phyloP scores from a whole-genome alignment of 2,113 vertebrate species.

The Hystrix brachyura region DNA sequence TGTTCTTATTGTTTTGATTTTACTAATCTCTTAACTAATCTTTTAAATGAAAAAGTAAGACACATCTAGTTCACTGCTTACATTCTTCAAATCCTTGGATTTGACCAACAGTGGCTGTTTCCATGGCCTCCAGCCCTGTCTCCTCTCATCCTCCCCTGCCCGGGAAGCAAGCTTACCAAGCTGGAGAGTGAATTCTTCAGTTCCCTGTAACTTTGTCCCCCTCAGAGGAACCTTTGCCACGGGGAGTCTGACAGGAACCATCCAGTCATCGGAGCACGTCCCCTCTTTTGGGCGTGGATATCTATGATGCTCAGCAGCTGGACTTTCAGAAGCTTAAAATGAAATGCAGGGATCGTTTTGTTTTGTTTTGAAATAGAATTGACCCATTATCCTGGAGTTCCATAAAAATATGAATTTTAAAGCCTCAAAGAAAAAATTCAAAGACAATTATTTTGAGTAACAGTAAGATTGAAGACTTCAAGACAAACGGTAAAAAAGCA shows the following conservation, averaged over 20 bases:
- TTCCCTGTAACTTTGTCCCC: too few species aligned
- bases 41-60: slow-evolving; percentile 6
- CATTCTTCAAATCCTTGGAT: not conserved
- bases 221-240: not conserved
- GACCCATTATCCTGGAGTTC: not conserved
- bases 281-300: not conserved
- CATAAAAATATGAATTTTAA: not conserved
- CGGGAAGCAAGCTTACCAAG: not conserved
- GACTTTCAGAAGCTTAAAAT: not conserved
- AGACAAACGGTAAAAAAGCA: not conserved
- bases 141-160: not conserved
- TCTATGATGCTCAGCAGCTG: not conserved
- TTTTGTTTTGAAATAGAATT: not conserved
- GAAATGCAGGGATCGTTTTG: not conserved
- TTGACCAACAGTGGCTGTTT: not conserved
- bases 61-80: not conserved
- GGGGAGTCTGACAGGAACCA: not conserved
- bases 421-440: slow-evolving; percentile 29
- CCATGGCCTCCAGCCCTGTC: not conserved
- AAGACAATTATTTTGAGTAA: slow-evolving; percentile 3
- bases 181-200: not conserved
- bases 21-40: not conserved
- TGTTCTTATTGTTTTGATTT: not conserved
- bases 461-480: slow-evolving; percentile 11
- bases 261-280: accelerated